A percentile compares a stretch with the other conserved stretches of the same genome.
These are phyloP conservation scores for Drosophila mimica DNA, from an alignment of 2,888 invertebrate genomes.

Conservation along the genomic window DNA sequence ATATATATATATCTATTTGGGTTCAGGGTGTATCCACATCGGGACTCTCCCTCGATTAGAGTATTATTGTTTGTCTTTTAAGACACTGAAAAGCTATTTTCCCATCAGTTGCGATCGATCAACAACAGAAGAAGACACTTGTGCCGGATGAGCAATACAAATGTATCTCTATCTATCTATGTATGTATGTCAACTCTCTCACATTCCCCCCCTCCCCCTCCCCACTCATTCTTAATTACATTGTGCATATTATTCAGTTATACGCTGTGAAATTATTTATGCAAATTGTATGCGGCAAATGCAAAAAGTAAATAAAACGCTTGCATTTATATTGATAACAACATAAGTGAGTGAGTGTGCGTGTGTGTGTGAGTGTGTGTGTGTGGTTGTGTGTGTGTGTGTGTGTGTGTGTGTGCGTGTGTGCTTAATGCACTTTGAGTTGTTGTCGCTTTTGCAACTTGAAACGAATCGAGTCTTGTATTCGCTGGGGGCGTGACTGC, in stretches of 20 bases:
- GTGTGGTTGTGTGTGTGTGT: conserved; percentile 11
- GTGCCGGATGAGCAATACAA: conserved; percentile 4
- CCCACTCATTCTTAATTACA: neutral
- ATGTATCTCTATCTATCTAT: neutral
- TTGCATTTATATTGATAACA: conserved; percentile 66
- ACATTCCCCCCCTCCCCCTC: neutral
- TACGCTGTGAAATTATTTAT: conserved; percentile 66
- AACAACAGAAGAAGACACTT: conserved; percentile 7
- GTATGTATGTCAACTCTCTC: neutral
- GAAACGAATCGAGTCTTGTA: conserved; percentile 56
- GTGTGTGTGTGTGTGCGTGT: conserved; percentile 20
- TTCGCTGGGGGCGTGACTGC: conserved; percentile 46
- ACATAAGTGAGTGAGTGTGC: conserved; percentile 52
- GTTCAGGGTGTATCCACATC: neutral
- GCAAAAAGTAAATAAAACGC: conserved; percentile 48
- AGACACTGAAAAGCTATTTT: neutral
- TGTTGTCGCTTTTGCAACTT: conserved; percentile 61
- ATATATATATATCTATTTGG: neutral
- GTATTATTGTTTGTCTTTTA: neutral
- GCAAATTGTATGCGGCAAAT: conserved; percentile 73
- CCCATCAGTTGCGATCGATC: neutral
- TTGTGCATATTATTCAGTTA: conserved; percentile 50
- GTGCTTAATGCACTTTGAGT: conserved; percentile 47
- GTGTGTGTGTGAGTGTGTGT: conserved; percentile 2
- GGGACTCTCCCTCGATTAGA: neutral